Percentiles rank a stretch among this genome's conserved stretches.
Conservation (phyloP, 2,797 vertebrate genomes). For the Benthosema pterotum region DNA sequence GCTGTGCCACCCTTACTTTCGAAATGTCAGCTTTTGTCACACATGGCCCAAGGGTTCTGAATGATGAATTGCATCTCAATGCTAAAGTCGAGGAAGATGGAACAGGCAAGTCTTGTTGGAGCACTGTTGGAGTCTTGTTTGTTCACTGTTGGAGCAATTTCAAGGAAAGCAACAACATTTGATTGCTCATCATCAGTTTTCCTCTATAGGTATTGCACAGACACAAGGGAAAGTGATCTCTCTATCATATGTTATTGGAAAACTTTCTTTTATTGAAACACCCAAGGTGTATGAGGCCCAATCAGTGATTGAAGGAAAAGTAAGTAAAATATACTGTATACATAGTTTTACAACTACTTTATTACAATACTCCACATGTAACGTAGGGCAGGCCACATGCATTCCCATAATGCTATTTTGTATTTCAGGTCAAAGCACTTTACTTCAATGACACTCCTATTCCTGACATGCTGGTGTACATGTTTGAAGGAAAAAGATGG, state of each 20-base stretch:
- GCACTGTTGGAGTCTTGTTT: too few relatives aligned
- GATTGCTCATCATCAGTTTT: not conserved
- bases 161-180: too few relatives aligned
- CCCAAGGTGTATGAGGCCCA: conserved; percentile 35
- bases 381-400: too few relatives aligned
- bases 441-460: conserved; percentile 29
- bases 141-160: not conserved
- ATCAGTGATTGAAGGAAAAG: too few relatives aligned
- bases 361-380: too few relatives aligned
- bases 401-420: too few relatives aligned
- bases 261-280: conserved; percentile 29
- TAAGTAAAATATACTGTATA: too few relatives aligned
- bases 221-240: not conserved
- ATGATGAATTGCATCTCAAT: not conserved
- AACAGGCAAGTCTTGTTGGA: conserved; percentile 30
- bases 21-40: conserved; percentile 11
- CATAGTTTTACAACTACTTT: too few relatives aligned
- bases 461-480: conserved; percentile 22
- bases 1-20: conserved; percentile 23
- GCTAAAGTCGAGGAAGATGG: conserved; percentile 23
- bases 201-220: conserved; percentile 9
- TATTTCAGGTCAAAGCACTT: conserved; percentile 37
- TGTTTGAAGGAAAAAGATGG: conserved; percentile 18
- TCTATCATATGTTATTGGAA: conserved; percentile 21
- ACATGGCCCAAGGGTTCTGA: not conserved